Evolutionary conservation across 2,888 invertebrate genomes (phyloP), one percentile per base, ranked within the genome.

Genomic region (Galerucella calmariensis): DNA sequence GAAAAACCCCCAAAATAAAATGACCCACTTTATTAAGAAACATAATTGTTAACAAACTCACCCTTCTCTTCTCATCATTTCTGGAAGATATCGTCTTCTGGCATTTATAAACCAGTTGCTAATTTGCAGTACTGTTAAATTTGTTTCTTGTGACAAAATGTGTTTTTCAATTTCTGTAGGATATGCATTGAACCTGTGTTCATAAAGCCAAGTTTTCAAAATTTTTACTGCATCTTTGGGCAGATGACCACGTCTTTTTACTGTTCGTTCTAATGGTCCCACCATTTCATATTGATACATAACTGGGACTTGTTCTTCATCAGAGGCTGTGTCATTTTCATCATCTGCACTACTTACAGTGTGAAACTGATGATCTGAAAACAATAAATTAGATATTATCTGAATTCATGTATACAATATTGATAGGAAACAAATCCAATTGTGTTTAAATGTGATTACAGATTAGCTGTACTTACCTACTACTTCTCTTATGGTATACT

Each of bases 41-140:
- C 56, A 63, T 62, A 24, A 5, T 27, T 8, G 56, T 69, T 71
- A 61, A 69, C 53, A 35, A 35, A 72, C 75, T 75, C 51, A 77
- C 77, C 87, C 87, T 79, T 88, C 87, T 56, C 86, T 81, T 14
- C 87, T 75, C 87, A 88, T 88, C 85, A 88, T 88, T 77, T 87
- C 87, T 3, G 87, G 88, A 71, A 88, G 78, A 78, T 87, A 87
- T 67, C 85, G 72, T 69, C 87, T 77, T 73, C 88, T 79, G 20
- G 86, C 78, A 79, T 88, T 88, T 61, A 88, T 88, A 79, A 88
- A 88, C 88, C 88, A 88, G 79, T 88, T 88, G 78, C 87, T 87
- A 51, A 88, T 87, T 80, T 88, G 88, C 12, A 88, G 79, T 56
- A 87, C 87, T 4, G 88, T 88, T 48, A 88, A 79, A 75, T 86